phyloP scores from a whole-genome alignment of 2,888 invertebrate genomes.

The Malthinus seriepunctatus region DNA sequence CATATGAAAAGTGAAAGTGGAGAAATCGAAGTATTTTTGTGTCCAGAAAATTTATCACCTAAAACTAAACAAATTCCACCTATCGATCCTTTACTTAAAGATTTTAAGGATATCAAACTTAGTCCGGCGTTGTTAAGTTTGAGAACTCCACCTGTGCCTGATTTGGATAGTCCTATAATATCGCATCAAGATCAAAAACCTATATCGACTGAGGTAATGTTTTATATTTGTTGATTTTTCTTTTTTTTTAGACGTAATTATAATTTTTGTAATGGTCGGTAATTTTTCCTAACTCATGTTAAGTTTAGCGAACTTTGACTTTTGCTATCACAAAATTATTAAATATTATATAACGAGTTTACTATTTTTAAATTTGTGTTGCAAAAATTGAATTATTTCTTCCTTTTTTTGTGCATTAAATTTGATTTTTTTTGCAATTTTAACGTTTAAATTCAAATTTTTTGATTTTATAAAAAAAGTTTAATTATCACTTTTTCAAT shows the following conservation, averaged over 20 bases:
- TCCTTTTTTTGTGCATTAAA: too few species aligned
- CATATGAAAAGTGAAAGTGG: conserved; percentile 88
- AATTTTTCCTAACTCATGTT: too few species aligned
- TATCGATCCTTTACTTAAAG: conserved; percentile 65
- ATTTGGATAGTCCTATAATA: conserved; percentile 47
- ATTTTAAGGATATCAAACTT: conserved; percentile 58
- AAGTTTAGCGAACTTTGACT: too few species aligned
- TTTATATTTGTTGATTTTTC: conserved; percentile 1
- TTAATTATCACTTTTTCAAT: too few species aligned
- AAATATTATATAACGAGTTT: too few species aligned
- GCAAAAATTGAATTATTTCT: too few species aligned
- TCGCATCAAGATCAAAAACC: conserved; percentile 43
- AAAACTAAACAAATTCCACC: conserved; percentile 50
- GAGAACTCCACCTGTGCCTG: conserved; percentile 52
- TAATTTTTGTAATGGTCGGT: too few species aligned
- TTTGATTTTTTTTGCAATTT: too few species aligned
- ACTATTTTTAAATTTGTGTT: too few species aligned
- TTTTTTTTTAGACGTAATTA: neutral
- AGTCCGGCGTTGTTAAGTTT: conserved; percentile 50
- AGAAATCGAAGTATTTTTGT: conserved; percentile 94
- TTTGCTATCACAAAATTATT: too few species aligned
- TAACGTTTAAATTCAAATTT: too few species aligned
- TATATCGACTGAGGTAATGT: conserved; percentile 49
- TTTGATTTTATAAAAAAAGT: too few species aligned
- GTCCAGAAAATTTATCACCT: conserved; percentile 75